Evolutionary conservation across 2,888 invertebrate species (phyloP), one percentile per base, ranked within the genome.

Genomic region (Aplocera efformata): DNA sequence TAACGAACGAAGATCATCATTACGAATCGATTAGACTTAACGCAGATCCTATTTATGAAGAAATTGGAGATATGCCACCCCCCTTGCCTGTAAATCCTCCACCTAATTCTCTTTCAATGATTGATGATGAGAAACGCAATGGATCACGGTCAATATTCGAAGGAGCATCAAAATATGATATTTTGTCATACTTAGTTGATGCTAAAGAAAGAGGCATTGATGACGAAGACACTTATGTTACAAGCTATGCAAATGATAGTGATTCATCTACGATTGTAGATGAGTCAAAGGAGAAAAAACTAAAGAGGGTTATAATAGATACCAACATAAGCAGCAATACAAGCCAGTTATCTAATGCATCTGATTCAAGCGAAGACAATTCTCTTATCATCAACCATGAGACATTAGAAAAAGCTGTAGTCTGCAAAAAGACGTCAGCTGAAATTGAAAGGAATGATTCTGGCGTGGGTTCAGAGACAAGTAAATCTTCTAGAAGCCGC

Each of bases 401-500:
- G n/a, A 67, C 77, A 23, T 78, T 88, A 42, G 91, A 91, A 52
- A 91, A 91, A 53, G 74, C 84, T 27, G 67, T 82, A 7, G 72
- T 85, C 6, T 90, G 83, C 55, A 91, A 91, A 57, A 92, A 92
- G 60, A 83, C 90, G 20, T 88, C 90, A 6, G 91, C 92, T 1
- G 96, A 96, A 74, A 94, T 97, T 55, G 97, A 97, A 84, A 90
- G 97, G 53, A 97, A 96, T 66, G 97, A 96, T 75, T 97, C 96
- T 9, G 97, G 97, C 1, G 96, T 97, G 1, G 97, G 97, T 32
- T 96, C 96, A 2, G 97, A 97, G 77, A 96, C 96, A 5, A 95
- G 95, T 72, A 96, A 96, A 73, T 93, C 94, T 40, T 94, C 95
- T 39, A 90, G 96, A 60, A 94, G 94, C 72, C 90, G 92, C 72